Percentiles rank a stretch among this genome's conserved stretches.
These are phyloP conservation scores for Coenobita brevimanus DNA, from an alignment of 1,140 invertebrate species.

Conservation along the genomic window DNA sequence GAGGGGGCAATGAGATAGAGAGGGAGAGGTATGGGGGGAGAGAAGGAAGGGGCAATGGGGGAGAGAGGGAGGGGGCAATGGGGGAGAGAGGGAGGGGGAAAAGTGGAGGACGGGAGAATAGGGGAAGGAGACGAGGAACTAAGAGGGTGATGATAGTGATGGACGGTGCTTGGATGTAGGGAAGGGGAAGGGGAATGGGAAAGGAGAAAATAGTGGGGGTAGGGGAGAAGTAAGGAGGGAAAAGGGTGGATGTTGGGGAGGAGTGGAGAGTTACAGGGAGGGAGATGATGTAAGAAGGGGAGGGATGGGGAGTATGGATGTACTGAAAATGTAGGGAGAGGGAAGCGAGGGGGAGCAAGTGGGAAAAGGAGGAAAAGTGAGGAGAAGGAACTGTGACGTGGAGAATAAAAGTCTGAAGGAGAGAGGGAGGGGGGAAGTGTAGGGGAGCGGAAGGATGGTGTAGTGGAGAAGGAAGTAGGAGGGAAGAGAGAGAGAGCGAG, in stretches of 20 bases:
- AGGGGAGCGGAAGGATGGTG: neutral
- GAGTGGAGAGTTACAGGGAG: neutral
- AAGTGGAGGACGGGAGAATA: neutral
- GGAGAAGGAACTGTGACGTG: neutral
- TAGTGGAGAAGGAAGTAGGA: neutral
- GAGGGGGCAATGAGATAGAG: neutral
- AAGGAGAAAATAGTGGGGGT: neutral
- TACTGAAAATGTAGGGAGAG: too few species aligned
- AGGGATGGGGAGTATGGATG: too few species aligned
- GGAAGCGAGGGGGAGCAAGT: too few species aligned
- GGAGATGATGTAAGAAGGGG: too few species aligned
- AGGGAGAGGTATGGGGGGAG: neutral
- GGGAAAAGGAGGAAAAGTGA: too few species aligned
- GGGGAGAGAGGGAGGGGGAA: neutral
- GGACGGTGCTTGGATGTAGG: neutral
- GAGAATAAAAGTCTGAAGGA: neutral
- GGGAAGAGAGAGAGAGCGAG: neutral
- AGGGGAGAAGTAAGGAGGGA: too few species aligned
- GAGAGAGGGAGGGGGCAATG: neutral
- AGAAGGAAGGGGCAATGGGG: neutral
- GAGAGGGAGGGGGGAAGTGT: neutral
- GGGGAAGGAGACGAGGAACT: too few species aligned
- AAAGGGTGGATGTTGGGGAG: neutral
- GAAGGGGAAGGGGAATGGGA: neutral
- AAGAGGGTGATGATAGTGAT: neutral